Base-by-base conservation (phyloP, 2,113 vertebrate genomes). In the Copsychus sechellarum region DNA sequence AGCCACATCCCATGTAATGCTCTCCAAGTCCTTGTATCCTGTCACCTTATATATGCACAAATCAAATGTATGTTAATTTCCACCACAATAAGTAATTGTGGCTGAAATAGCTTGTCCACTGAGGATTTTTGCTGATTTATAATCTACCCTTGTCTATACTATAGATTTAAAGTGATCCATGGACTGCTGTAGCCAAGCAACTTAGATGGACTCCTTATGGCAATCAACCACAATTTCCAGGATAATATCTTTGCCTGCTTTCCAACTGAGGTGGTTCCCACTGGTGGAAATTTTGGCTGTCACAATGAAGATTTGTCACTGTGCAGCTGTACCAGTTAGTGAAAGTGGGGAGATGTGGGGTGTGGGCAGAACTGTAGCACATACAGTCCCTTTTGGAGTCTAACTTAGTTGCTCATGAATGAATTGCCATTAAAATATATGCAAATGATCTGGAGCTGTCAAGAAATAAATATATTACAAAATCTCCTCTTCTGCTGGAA, bases 81-180 rank as follows among this genome's bases (percentile, higher is more conserved):
- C 57, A 69, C n/a, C 71, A 72, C 26, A 79, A 45, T 50, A 95
- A 97, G 92, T 87, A 92, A 76, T 61, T 51, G 61, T 82, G 53
- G 28, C 36, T 95, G 69, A 86, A 94, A 86, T 64, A 67, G 21
- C 53, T 67, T 22, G 34, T 81, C 83, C 54, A 21, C 54, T 51
- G 53, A 94, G 42, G 89, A 54, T 18, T 42, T 87, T 85, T 72
- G 9, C 48, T 91, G 48, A 82, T 92, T 89, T 87, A 65, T 50
- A 47, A 31, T 73, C 53, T 48, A 33, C 28, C 29, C 12, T 61
- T 80, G 43, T 79, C 79, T 83, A n/a, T 71, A 31, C 47, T 53
- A 36, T 29, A 38, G 71, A 77, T 81, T 81, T 83, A 71, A 81
- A 47, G 8, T 40, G 51, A 74, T 89, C 69, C 24, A 50, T 45